phyloP scores from a whole-genome alignment of 2,888 invertebrate species.

The Parascotia fuliginaria region DNA sequence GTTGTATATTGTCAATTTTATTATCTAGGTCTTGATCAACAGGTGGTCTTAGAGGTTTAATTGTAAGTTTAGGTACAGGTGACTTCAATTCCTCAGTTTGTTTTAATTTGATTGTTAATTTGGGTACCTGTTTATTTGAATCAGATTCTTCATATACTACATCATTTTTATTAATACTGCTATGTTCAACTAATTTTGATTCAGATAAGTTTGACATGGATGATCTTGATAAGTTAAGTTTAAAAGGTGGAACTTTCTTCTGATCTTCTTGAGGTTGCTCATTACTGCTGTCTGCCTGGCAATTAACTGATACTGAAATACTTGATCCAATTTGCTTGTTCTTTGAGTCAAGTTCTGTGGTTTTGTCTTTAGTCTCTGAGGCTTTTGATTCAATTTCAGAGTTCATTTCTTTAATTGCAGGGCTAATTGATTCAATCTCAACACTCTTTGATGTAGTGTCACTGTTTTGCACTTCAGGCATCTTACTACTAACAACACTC shows the following conservation, averaged over 20 bases:
- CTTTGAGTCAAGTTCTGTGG: neutral
- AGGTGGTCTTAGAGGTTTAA: constrained; percentile 75
- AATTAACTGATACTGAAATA: constrained; percentile 10
- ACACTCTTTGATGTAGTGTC: neutral
- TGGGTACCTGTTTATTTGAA: constrained; percentile 74
- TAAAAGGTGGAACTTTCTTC: constrained; percentile 62
- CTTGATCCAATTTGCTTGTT: constrained; percentile 3
- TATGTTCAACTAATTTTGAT: constrained; percentile 36
- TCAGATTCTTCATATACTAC: constrained; percentile 50
- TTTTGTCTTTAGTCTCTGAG: neutral
- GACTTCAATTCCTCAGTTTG: constrained; percentile 71
- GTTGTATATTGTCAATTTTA: constrained; percentile 45
- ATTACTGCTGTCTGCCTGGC: constrained; percentile 16
- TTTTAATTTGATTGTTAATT: constrained; percentile 81
- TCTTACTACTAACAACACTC: neutral
- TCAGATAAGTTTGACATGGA: constrained; percentile 43
- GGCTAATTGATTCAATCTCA: neutral
- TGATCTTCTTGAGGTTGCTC: constrained; percentile 35
- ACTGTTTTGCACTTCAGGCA: neutral
- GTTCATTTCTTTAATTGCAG: neutral
- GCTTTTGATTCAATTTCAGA: neutral
- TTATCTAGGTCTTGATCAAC: constrained; percentile 51
- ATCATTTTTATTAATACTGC: constrained; percentile 45
- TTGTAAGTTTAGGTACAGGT: constrained; percentile 75
- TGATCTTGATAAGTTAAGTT: constrained; percentile 54